Evolutionary conservation across 1,140 invertebrate genomes (phyloP), one percentile per base, ranked within the genome.

Genomic region (Hestina assimilis): DNA sequence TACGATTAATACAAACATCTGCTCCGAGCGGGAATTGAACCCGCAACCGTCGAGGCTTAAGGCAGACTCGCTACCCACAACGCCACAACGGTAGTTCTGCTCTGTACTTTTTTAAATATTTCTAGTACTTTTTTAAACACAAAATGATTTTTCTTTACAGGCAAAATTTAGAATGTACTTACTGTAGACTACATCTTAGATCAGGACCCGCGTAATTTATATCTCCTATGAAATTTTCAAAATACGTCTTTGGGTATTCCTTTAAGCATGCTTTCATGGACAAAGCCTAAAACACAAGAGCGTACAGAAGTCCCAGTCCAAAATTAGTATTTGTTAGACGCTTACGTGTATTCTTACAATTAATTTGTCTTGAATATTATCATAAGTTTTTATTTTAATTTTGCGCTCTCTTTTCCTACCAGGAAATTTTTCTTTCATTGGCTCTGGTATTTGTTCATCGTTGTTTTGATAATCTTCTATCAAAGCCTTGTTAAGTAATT

Each of bases 221-320:
- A 38, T 84, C 79, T 5, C 79, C 81, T 1, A 71, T 54, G 47
- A 77, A 84, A n/a, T 82, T 66, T 50, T 69, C 40, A 0, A 82
- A 59, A 31, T 68, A 63, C 4, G 56, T 70, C 40, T 24, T 52
- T 12, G 69, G 61, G 48, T 75, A 76, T 58, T 82, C 64, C 53
- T 65, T 69, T 0, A 82, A 11, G 5, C 75, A 33, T 9, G 65
- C 75, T 19, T 47, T 70, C 4, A 51, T 11, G 4, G 52, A 61
- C 17, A 80, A 63, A 41, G 71, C 41, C 79, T 83, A 40, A 12
- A 66, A 69, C 4, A 19, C 21, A 35, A 41, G 26, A 35, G 6
- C 9, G 5, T 11, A 15, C n/a, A n/a, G n/a, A 1, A 35, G 46
- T 26, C 24, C 6, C 24, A 26, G n/a, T n/a, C n/a, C n/a, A n/a